These are phyloP conservation scores for Spodoptera exigua DNA, from an alignment of 2,888 invertebrate species.

Conservation along the genomic window DNA sequence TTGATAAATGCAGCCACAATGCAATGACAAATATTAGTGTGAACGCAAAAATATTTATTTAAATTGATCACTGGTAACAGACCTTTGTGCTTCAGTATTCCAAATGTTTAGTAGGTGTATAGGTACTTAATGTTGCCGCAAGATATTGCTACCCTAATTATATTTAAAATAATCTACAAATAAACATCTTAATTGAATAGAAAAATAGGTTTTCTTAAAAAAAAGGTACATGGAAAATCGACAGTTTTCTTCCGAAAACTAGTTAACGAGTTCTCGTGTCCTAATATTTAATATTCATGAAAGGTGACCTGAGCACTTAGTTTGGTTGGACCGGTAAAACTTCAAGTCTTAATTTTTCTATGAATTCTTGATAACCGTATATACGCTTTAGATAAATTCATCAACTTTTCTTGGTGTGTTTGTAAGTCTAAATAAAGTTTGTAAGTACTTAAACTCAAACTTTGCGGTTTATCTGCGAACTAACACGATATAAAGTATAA, in stretches of 20 bases:
- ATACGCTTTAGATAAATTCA: slow-evolving; percentile 9
- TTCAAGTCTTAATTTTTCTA: slow-evolving; percentile 22
- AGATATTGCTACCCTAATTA: too few species aligned
- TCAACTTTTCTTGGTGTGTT: slow-evolving; percentile 14
- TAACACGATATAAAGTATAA: slow-evolving; percentile 19
- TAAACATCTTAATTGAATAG: background rate
- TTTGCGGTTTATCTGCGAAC: slow-evolving; percentile 26
- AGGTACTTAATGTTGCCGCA: too few species aligned
- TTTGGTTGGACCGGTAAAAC: slow-evolving; percentile 12
- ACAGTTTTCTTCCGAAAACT: slow-evolving; percentile 39
- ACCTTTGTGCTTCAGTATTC: too few species aligned
- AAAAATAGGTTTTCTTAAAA: slow-evolving; percentile 7
- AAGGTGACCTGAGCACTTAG: slow-evolving; percentile 21
- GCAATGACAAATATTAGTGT: too few species aligned
- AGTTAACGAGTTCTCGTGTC: slow-evolving; percentile 53
- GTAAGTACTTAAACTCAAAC: slow-evolving; percentile 27
- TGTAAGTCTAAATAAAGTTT: slow-evolving; percentile 6
- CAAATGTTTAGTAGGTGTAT: too few species aligned
- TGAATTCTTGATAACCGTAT: slow-evolving; percentile 21
- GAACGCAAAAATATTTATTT: too few species aligned
- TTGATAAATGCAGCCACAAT: too few species aligned
- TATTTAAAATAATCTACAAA: background rate
- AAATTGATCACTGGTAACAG: too few species aligned
- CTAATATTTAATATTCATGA: slow-evolving; percentile 45
- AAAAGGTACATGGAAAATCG: slow-evolving; percentile 30